A percentile compares a stretch with the other conserved stretches of the same genome.
phyloP scores from a whole-genome alignment of 2,113 vertebrate genomes.

The Arothron firmamentum region DNA sequence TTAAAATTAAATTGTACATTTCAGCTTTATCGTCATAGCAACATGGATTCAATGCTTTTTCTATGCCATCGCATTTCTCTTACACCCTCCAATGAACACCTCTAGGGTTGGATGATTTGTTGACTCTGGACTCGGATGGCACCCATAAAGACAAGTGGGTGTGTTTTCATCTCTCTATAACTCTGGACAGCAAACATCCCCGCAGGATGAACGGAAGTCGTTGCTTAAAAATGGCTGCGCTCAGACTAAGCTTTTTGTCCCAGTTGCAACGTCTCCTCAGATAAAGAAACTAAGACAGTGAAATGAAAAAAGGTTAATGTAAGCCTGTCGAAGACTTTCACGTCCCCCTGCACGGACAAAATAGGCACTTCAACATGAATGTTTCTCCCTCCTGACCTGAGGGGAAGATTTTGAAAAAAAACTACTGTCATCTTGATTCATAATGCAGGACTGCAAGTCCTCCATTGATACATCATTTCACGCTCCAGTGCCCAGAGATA shows the following conservation, averaged over 20 bases:
- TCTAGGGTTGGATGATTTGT: slow-evolving; percentile 47
- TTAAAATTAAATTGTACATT: no score
- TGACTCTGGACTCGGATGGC: slow-evolving; percentile 37
- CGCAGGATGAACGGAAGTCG: slow-evolving; percentile 18
- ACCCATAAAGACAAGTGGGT: slow-evolving; percentile 42
- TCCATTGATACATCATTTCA: slow-evolving; percentile 69
- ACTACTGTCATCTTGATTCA: slow-evolving; percentile 53
- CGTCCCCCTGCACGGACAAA: slow-evolving; percentile 9
- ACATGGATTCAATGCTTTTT: no score
- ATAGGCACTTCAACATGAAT: slow-evolving; percentile 27
- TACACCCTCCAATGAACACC: no score
- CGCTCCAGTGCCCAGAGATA: slow-evolving; percentile 62
- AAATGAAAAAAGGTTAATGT: background rate
- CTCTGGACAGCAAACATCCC: slow-evolving; percentile 19
- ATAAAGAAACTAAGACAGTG: no score
- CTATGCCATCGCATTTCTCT: no score
- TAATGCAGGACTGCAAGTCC: slow-evolving; percentile 43
- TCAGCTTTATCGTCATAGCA: no score
- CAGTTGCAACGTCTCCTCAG: slow-evolving; percentile 11
- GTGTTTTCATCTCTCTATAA: slow-evolving; percentile 23
- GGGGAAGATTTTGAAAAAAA: slow-evolving; percentile 17
- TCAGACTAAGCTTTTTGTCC: slow-evolving; percentile 37
- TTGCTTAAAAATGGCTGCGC: slow-evolving; percentile 43
- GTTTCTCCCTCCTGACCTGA: slow-evolving; percentile 23
- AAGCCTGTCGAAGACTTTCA: slow-evolving; percentile 30